A percentile compares a stretch with the other conserved stretches of the same genome.
These are phyloP conservation scores for Dexiosoma caninum DNA, from an alignment of 2,888 invertebrate genomes.

Conservation along the genomic window DNA sequence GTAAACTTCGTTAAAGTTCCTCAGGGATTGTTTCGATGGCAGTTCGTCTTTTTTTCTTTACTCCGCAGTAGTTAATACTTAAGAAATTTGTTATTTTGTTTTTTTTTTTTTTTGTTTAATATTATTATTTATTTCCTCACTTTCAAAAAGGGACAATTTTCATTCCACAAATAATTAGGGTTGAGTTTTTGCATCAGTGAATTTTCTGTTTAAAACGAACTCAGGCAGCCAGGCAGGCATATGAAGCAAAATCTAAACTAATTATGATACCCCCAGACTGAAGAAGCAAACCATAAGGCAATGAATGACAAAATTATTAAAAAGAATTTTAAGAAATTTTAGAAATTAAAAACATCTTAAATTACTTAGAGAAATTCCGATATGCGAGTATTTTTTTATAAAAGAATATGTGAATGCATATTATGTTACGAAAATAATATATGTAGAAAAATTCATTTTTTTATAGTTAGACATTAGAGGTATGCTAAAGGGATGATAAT, in stretches of 20 bases:
- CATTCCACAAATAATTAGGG: slow-evolving; percentile 61
- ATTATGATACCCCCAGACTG: not conserved
- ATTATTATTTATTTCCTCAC: too few relatives aligned
- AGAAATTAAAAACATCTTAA: slow-evolving; percentile 44
- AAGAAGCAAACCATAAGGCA: too few relatives aligned
- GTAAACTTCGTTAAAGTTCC: slow-evolving; percentile 63
- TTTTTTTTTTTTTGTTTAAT: slow-evolving; percentile 9
- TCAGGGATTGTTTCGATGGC: slow-evolving; percentile 50
- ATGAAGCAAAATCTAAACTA: slow-evolving; percentile 22
- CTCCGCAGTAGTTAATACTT: not conserved
- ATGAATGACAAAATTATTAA: slow-evolving; percentile 24
- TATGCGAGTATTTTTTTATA: too few relatives aligned
- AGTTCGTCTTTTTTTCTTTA: slow-evolving; percentile 12
- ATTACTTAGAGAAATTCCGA: slow-evolving; percentile 12
- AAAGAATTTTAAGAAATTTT: slow-evolving; percentile 47
- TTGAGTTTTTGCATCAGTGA: slow-evolving; percentile 62
- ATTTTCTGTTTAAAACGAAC: slow-evolving; percentile 41
- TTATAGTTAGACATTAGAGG: not conserved
- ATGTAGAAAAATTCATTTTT: too few relatives aligned
- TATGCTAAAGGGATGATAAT: too few relatives aligned
- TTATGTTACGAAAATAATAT: not conserved
- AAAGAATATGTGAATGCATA: not conserved
- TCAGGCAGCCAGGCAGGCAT: not conserved
- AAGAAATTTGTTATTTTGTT: slow-evolving; percentile 11
- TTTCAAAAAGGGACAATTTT: slow-evolving; percentile 53